Conservation (phyloP, 1,140 invertebrate species). For the Mylabris phalerata region DNA sequence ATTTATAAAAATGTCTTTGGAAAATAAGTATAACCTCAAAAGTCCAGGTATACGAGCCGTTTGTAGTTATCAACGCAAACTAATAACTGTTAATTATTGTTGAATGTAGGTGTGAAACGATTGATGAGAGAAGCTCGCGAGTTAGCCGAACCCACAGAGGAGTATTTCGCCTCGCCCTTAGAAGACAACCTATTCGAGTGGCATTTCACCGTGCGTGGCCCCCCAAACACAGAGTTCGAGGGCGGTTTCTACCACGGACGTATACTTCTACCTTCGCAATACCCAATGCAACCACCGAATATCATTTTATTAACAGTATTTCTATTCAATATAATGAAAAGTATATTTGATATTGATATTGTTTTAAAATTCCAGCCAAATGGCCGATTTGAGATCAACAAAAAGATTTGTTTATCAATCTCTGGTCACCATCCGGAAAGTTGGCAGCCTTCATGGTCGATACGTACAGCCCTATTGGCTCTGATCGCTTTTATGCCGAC, state of each 20-base stretch:
- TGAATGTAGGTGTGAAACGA: slow-evolving; percentile 75
- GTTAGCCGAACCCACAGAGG: slow-evolving; percentile 75
- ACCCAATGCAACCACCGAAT: slow-evolving; percentile 97
- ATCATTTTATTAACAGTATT: slow-evolving; percentile 78
- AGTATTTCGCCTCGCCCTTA: slow-evolving; percentile 84
- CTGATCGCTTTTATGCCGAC: slow-evolving; percentile 94
- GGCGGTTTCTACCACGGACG: slow-evolving; percentile 87
- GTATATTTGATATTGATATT: slow-evolving; percentile 19
- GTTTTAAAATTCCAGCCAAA: slow-evolving; percentile 63
- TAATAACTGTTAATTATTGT: slow-evolving; percentile 2
- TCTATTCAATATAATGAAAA: background rate
- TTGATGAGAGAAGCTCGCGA: slow-evolving; percentile 90
- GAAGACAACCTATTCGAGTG: slow-evolving; percentile 97
- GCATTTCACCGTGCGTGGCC: slow-evolving; percentile 93
- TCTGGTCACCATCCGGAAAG: slow-evolving; percentile 96
- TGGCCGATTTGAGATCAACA: slow-evolving; percentile 89
- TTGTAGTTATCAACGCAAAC: background rate
- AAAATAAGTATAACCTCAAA: slow-evolving; percentile 38
- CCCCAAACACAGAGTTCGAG: slow-evolving; percentile 80
- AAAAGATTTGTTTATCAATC: slow-evolving; percentile 94
- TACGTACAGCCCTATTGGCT: slow-evolving; percentile 86
- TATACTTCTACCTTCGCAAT: slow-evolving; percentile 85
- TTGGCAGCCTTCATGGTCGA: slow-evolving; percentile 96
- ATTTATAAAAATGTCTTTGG: slow-evolving; percentile 26
- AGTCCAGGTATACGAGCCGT: slow-evolving; percentile 38